These are phyloP conservation scores for Nautilus pompilius DNA, from an alignment of 1,140 invertebrate species.

Conservation along the genomic window DNA sequence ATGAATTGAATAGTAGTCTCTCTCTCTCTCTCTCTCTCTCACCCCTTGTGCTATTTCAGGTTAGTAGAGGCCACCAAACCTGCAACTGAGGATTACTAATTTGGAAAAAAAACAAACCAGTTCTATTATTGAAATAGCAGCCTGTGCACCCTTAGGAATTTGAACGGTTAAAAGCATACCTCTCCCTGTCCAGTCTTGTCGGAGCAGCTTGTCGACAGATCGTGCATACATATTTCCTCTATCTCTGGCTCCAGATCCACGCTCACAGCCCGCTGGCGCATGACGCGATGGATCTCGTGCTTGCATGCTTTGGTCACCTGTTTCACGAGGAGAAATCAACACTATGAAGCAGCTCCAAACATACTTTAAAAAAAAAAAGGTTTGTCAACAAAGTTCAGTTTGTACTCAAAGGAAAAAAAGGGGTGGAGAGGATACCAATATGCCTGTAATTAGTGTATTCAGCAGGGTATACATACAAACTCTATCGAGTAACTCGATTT, in stretches of 20 bases:
- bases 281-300: conserved; percentile 79
- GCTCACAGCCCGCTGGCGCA: conserved; percentile 85
- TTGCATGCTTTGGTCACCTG: conserved; percentile 30
- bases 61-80: too few species aligned
- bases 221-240: conserved; percentile 82
- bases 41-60: too few species aligned
- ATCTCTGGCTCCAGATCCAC: conserved; percentile 93
- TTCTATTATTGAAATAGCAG: neutral
- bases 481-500: too few species aligned
- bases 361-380: too few species aligned
- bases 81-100: neutral
- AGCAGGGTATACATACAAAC: too few species aligned
- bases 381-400: too few species aligned
- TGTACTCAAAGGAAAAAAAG: too few species aligned
- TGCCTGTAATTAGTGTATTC: too few species aligned
- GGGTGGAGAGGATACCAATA: too few species aligned
- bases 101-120: neutral
- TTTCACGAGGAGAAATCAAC: conserved; percentile 4
- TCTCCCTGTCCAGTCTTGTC: conserved; percentile 71
- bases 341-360: too few species aligned
- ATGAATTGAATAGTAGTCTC: neutral
- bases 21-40: too few species aligned
- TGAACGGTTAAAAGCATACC: conserved; percentile 20
- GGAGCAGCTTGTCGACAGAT: conserved; percentile 79
- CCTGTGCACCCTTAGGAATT: neutral